Percentiles rank a stretch among this genome's conserved stretches.
These are phyloP conservation scores for Palloptera scutellata DNA, from an alignment of 2,888 invertebrate genomes.

Conservation along the genomic window DNA sequence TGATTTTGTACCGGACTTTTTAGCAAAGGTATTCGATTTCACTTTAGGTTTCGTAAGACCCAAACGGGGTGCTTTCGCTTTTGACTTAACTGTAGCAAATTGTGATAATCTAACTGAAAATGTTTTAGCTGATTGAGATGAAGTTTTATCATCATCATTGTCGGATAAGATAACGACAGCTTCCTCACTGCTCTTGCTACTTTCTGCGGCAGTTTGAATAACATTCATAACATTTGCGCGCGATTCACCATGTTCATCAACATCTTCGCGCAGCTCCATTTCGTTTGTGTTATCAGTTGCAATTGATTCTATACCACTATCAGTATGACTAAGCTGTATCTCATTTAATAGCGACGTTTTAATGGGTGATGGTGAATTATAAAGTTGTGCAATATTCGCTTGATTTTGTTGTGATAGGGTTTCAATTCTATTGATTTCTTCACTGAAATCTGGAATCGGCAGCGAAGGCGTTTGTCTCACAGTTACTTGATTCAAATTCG, in stretches of 20 bases:
- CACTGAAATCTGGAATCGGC: slow-evolving; percentile 36
- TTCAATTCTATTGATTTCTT: slow-evolving; percentile 45
- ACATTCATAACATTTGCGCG: not conserved
- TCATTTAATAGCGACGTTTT: not conserved
- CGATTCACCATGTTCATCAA: not conserved
- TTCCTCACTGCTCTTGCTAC: slow-evolving; percentile 6
- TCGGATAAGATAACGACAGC: slow-evolving; percentile 39
- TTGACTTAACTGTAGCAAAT: slow-evolving; percentile 25
- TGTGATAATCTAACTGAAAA: not conserved
- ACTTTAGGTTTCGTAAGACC: slow-evolving; percentile 48
- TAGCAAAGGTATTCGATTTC: slow-evolving; percentile 21
- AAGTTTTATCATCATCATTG: slow-evolving; percentile 23
- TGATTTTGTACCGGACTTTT: slow-evolving; percentile 13
- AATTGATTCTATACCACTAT: not conserved
- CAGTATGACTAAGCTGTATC: not conserved
- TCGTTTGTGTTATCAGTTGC: not conserved
- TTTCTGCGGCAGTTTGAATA: slow-evolving; percentile 4
- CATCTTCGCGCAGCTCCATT: not conserved
- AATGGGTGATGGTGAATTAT: slow-evolving; percentile 36
- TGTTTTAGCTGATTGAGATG: too few species aligned
- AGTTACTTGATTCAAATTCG: slow-evolving; percentile 41
- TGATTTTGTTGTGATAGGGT: slow-evolving; percentile 32
- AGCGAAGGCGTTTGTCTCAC: slow-evolving; percentile 16
- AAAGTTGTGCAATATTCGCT: slow-evolving; percentile 35
- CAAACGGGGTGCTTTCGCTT: slow-evolving; percentile 36